phyloP scores from a whole-genome alignment of 2,797 vertebrate genomes.

The Caiman crocodilus region DNA sequence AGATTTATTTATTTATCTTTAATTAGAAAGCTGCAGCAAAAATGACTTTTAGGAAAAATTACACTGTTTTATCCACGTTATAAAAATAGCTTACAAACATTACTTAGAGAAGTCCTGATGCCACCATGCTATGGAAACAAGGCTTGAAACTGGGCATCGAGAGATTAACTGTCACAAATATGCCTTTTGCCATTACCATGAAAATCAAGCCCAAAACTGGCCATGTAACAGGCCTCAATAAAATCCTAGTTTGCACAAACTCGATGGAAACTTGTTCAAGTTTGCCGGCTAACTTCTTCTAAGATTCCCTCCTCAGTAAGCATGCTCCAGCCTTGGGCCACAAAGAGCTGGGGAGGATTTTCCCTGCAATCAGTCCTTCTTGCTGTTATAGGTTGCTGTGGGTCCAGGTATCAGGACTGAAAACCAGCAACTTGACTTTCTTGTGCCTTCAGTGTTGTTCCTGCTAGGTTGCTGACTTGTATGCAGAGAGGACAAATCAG shows the following conservation, averaged over 20 bases:
- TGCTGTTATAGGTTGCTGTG: not conserved
- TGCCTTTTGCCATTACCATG: not conserved
- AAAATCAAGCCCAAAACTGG: not conserved
- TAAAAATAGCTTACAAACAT: not conserved
- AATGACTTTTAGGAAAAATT: not conserved
- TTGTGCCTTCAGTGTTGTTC: not conserved
- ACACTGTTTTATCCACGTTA: not conserved
- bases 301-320: not conserved
- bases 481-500: not conserved
- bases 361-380: not conserved
- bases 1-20: not conserved
- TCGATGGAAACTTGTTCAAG: not conserved
- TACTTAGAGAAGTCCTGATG: not conserved
- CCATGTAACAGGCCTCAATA: not conserved
- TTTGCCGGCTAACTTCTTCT: not conserved
- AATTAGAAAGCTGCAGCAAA: not conserved
- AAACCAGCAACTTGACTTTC: not conserved
- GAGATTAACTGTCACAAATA: not conserved
- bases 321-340: not conserved
- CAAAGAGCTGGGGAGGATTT: not conserved
- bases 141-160: not conserved
- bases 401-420: not conserved
- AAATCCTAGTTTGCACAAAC: not conserved
- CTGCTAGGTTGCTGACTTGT: not conserved
- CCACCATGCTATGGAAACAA: not conserved